A percentile compares a stretch with the other conserved stretches of the same genome.
phyloP scores from a whole-genome alignment of 1,140 invertebrate genomes.

The Bacillus rossius region DNA sequence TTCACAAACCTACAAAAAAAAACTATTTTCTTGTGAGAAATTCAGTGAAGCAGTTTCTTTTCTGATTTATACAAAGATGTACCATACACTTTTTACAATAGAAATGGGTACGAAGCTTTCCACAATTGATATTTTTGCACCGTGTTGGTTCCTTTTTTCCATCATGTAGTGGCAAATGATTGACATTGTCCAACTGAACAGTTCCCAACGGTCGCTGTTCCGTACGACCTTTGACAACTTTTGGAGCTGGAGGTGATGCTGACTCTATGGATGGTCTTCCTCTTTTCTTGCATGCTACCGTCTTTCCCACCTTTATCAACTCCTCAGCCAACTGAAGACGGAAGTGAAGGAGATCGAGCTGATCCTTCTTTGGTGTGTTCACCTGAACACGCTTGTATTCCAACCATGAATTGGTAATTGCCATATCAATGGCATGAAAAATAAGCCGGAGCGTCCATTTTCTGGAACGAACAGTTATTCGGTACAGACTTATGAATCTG shows the following conservation, averaged over 20 bases:
- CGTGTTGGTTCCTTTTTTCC: conserved; percentile 7
- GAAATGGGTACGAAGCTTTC: neutral
- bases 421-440: conserved; percentile 29
- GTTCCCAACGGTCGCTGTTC: too few species aligned
- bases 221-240: too few species aligned
- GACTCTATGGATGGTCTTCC: neutral
- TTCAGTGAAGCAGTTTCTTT: too few species aligned
- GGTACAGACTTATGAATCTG: conserved; percentile 24
- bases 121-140: conserved; percentile 10
- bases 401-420: conserved; percentile 26
- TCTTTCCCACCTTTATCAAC: too few species aligned
- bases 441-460: conserved; percentile 32
- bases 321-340: too few species aligned
- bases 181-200: conserved; percentile 7
- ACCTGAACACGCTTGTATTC: conserved; percentile 21
- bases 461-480: conserved; percentile 26
- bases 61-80: neutral
- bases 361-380: too few species aligned
- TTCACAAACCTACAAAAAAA: too few species aligned
- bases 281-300: too few species aligned
- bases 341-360: too few species aligned
- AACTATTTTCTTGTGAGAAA: too few species aligned
- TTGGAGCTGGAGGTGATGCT: too few species aligned
- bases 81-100: conserved; percentile 13
- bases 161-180: conserved; percentile 15